phyloP scores from a whole-genome alignment of 2,888 invertebrate genomes.

The Agriopis marginaria region DNA sequence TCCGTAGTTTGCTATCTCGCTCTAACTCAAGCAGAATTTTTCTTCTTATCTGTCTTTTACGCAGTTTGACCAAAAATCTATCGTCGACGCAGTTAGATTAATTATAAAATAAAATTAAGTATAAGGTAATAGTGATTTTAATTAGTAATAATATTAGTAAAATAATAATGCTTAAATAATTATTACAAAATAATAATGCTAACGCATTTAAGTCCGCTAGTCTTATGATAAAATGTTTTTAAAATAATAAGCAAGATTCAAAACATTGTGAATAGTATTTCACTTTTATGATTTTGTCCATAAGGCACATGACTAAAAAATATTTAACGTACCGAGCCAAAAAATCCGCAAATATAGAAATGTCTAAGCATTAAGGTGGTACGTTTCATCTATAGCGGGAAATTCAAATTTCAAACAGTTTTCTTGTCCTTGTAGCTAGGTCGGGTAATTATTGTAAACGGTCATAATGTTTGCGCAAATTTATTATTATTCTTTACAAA shows the following conservation, averaged over 20 bases:
- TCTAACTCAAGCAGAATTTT: too few relatives aligned
- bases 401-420: too few relatives aligned
- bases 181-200: slow-evolving; percentile 45
- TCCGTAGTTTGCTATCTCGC: background rate
- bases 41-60: too few relatives aligned
- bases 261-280: slow-evolving; percentile 26
- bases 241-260: slow-evolving; percentile 21
- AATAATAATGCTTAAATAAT: slow-evolving; percentile 35
- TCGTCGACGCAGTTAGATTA: background rate
- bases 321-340: background rate
- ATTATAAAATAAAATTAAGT: background rate
- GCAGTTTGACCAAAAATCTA: too few relatives aligned
- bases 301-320: background rate
- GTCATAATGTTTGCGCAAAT: too few relatives aligned
- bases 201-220: slow-evolving; percentile 72
- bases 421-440: too few relatives aligned
- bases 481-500: too few relatives aligned
- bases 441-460: too few relatives aligned
- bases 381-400: too few relatives aligned
- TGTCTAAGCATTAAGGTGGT: too few relatives aligned
- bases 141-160: slow-evolving; percentile 18
- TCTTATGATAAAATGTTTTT: slow-evolving; percentile 64
- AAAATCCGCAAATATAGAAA: too few relatives aligned
- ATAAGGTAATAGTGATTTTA: slow-evolving; percentile 33
- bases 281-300: slow-evolving; percentile 2